These are phyloP conservation scores for Helostoma temminkii DNA, from an alignment of 2,797 vertebrate species.

Conservation along the genomic window DNA sequence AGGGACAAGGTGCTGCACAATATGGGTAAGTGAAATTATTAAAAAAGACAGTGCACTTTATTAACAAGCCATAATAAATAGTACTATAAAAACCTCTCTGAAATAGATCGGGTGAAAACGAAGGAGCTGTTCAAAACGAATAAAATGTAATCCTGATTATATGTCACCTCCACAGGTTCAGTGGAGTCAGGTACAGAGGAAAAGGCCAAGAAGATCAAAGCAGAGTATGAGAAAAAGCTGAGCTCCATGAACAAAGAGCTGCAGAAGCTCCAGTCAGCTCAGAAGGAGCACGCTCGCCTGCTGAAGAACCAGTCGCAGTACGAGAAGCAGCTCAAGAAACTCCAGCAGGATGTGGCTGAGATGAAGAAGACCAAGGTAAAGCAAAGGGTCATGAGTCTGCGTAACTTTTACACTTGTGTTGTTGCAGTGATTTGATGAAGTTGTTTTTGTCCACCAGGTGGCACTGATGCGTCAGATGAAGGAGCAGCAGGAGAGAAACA, in stretches of 20 bases:
- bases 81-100: not conserved
- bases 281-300: conserved; percentile 94
- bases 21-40: conserved; percentile 83
- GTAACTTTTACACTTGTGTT: accelerated
- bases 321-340: conserved; percentile 95
- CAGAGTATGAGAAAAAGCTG: conserved; percentile 94
- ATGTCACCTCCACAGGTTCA: conserved; percentile 83
- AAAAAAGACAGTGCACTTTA: no score
- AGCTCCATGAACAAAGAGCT: conserved; percentile 97
- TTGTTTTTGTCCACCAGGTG: conserved; percentile 82
- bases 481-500: conserved; percentile 94
- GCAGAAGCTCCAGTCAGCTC: conserved; percentile 94
- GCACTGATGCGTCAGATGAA: conserved; percentile 98
- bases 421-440: not conserved
- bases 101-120: no score
- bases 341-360: conserved; percentile 95
- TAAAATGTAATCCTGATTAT: accelerated
- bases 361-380: conserved; percentile 99
- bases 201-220: conserved; percentile 95
- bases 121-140: not conserved
- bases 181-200: conserved; percentile 95
- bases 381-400: no score
- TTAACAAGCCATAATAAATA: no score
- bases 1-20: conserved; percentile 96
- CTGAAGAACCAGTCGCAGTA: conserved; percentile 98